Percentiles rank a stretch among this genome's conserved stretches.
These are phyloP conservation scores for Drosophila dunni DNA, from an alignment of 1,140 invertebrate species.

Conservation along the genomic window DNA sequence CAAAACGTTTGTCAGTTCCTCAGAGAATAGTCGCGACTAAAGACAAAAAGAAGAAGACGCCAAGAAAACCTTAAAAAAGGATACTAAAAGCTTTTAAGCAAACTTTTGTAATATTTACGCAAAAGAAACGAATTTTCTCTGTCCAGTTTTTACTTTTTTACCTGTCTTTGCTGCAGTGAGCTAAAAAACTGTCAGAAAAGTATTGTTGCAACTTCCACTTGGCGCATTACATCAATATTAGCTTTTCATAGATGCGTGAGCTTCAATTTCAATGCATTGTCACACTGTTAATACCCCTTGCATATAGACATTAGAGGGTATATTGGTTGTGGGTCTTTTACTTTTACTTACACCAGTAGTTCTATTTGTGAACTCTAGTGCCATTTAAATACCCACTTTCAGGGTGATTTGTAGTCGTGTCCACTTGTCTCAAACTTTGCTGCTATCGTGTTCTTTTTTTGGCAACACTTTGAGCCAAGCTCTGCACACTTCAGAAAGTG, in stretches of 20 bases:
- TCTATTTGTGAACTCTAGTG: too few species aligned
- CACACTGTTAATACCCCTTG: conserved; percentile 25
- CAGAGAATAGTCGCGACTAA: conserved; percentile 26
- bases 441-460: background rate
- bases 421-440: too few species aligned
- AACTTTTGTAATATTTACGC: conserved; percentile 68
- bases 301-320: background rate
- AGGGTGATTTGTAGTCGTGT: too few species aligned
- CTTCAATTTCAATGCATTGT: conserved; percentile 62
- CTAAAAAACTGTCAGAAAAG: conserved; percentile 35
- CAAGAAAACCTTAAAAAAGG: conserved; percentile 23
- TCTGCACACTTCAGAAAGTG: conserved; percentile 44
- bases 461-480: conserved; percentile 18
- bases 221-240: conserved; percentile 75
- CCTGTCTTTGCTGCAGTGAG: conserved; percentile 31
- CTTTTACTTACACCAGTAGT: too few species aligned
- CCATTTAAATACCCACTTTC: too few species aligned
- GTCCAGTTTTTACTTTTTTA: conserved; percentile 24
- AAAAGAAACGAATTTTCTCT: conserved; percentile 23
- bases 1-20: conserved; percentile 48
- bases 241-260: conserved; percentile 58
- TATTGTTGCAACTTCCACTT: conserved; percentile 63
- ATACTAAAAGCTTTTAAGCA: conserved; percentile 74
- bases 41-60: conserved; percentile 5
- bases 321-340: too few species aligned